Evolutionary conservation across 2,113 vertebrate genomes (phyloP).

Genomic region (Pleuronectes platessa): DNA sequence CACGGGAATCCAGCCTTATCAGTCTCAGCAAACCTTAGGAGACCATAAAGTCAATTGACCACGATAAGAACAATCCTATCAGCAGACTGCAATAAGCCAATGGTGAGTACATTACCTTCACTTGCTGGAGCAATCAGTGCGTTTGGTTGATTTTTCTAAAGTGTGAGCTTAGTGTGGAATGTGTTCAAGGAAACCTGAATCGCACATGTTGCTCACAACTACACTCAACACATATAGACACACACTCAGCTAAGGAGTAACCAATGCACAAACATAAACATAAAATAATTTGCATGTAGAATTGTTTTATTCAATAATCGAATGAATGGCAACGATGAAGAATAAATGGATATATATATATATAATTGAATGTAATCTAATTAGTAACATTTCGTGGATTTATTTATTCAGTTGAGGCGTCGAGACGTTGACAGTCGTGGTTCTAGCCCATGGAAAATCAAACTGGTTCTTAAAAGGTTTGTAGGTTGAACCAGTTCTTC

Average conservation of each 20-base stretch:
- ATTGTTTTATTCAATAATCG: too few species aligned
- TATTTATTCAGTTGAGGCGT: too few species aligned
- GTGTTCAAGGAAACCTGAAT: conserved; percentile 35
- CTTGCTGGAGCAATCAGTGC: conserved; percentile 58
- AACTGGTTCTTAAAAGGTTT: too few species aligned
- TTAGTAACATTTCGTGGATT: too few species aligned
- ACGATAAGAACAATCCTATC: conserved; percentile 64
- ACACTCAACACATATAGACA: conserved; percentile 9
- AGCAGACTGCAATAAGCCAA: conserved; percentile 56
- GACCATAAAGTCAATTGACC: conserved; percentile 69
- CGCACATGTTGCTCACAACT: conserved; percentile 11
- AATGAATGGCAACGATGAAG: too few species aligned
- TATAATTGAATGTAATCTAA: too few species aligned
- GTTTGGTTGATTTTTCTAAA: conserved; percentile 47
- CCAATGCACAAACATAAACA: neutral
- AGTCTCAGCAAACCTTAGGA: conserved; percentile 45
- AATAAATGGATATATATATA: too few species aligned
- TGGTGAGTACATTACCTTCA: conserved; percentile 63
- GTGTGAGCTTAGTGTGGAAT: conserved; percentile 53
- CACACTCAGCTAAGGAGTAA: neutral
- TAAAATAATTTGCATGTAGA: too few species aligned
- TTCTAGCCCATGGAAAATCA: too few species aligned
- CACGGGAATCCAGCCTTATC: conserved; percentile 59
- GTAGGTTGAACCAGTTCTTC: too few species aligned
- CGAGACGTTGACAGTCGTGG: too few species aligned